Evolutionary conservation across 2,797 vertebrate species (phyloP), one percentile per base, ranked within the genome.

Genomic region (Pangasius mekongensis): DNA sequence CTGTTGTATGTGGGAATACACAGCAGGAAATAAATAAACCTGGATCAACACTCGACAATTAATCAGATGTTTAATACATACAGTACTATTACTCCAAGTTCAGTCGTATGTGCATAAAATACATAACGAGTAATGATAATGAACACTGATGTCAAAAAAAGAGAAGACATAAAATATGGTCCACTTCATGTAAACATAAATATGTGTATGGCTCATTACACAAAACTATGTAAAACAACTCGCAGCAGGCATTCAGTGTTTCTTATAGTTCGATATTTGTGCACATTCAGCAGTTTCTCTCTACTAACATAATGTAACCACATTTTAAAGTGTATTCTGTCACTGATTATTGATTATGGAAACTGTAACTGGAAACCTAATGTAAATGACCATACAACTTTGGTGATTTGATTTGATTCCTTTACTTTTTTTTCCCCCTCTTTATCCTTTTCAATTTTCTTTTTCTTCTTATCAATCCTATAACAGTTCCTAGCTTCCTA

Each of bases 211-310:
- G 76, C 84, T 87, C 81, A 83, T 87, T 76, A 83, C 80, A 89
- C 49, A n/a, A 84, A 33, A 24, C 58, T 58, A 88, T 13, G 60
- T 85, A 82, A 82, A 90, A 85, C 58, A 36, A 83, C 62, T 56
- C 80, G 20, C 83, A 90, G 86, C 54, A 82, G 56, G 39, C 62
- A 67, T 89, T 87, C 74, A 76, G 82, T 84, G 88, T 87, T 87
- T 60, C 24, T 36, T 67, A 89, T 66, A 87, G 74, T 84, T 74
- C 88, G 74, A 58, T 81, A 88, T 77, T 86, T 77, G 36, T 64
- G 74, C 71, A 83, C 87, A 67, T 87, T 71, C 83, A 86, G 30
- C 58, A 67, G 80, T 27, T 49, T 66, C 39, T 30, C 27, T 83
- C 14, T 60, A 54, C 73, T n/a, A 81, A 52, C 18, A 52, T 30